Evolutionary conservation across 2,888 invertebrate genomes (phyloP).

Genomic region (Acanthosepion pharaonis): DNA sequence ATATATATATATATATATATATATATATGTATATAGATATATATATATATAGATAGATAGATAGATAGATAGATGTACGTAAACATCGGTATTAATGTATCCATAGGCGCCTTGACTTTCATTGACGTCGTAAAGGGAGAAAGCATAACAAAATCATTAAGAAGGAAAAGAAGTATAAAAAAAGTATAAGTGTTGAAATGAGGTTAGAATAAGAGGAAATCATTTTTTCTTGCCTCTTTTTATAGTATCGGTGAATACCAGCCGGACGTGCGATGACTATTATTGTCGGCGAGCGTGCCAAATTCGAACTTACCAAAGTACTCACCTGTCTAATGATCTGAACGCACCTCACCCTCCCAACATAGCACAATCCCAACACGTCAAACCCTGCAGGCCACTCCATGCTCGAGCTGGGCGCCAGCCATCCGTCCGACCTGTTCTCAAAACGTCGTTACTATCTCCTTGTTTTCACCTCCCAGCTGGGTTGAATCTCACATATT

Average conservation of each 20-base stretch:
- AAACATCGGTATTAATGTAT: no score
- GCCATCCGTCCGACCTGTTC: background rate
- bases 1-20: background rate
- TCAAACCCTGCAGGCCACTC: background rate
- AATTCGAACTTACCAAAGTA: constrained; percentile 17
- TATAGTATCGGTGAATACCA: background rate
- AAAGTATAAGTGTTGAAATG: background rate
- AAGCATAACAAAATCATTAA: background rate
- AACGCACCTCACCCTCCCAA: background rate
- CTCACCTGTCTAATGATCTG: constrained; percentile 33
- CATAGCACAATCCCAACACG: background rate
- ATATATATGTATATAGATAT: background rate
- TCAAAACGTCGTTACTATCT: background rate
- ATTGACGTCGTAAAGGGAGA: background rate
- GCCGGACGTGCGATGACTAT: background rate
- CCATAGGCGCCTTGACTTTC: no score
- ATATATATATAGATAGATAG: no score
- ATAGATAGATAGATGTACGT: no score
- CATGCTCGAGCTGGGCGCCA: constrained; percentile 18
- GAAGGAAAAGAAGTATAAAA: background rate
- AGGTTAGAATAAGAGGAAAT: background rate
- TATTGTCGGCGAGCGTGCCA: background rate
- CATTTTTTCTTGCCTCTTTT: background rate
- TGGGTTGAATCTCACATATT: background rate
- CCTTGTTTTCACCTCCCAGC: background rate